Conservation (phyloP, 2,888 invertebrate genomes). For the Sthenelais limicola region DNA sequence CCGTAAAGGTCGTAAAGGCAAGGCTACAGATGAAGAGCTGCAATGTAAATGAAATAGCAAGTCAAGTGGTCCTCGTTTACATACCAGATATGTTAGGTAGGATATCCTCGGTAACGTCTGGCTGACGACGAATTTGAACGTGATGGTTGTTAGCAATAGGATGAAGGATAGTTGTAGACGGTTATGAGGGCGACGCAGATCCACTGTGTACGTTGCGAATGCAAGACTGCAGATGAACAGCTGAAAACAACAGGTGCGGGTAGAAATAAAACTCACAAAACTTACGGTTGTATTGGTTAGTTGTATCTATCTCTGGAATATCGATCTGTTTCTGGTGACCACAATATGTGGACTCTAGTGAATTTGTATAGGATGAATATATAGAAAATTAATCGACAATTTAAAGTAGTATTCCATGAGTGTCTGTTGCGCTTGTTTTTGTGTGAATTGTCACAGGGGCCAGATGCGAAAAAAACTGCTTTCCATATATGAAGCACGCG, state of each 20-base stretch:
- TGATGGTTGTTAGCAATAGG: conserved; percentile 57
- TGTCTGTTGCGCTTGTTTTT: too few species aligned
- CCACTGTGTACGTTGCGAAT: conserved; percentile 57
- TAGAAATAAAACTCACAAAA: neutral
- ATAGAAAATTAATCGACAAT: too few species aligned
- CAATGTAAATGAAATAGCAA: conserved; percentile 39
- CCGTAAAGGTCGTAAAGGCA: conserved; percentile 56
- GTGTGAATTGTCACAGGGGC: too few species aligned
- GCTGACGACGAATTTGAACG: conserved; percentile 60
- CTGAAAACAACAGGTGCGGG: conserved; percentile 47
- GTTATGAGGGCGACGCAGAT: conserved; percentile 55
- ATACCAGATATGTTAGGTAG: conserved; percentile 56
- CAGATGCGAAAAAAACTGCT: too few species aligned
- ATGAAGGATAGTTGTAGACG: conserved; percentile 59
- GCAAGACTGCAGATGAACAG: conserved; percentile 58
- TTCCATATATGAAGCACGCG: too few species aligned
- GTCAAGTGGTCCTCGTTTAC: conserved; percentile 25
- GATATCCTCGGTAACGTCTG: conserved; percentile 58
- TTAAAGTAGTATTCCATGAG: too few species aligned
- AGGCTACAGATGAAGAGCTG: conserved; percentile 58
- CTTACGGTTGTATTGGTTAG: neutral
- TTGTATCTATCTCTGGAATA: neutral
- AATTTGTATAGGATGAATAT: too few species aligned
- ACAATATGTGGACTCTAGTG: too few species aligned
- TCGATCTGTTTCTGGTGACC: too few species aligned